Evolutionary conservation across 1,140 invertebrate genomes (phyloP), one percentile per base, ranked within the genome.

Genomic region (Ptiloglossa arizonensis): DNA sequence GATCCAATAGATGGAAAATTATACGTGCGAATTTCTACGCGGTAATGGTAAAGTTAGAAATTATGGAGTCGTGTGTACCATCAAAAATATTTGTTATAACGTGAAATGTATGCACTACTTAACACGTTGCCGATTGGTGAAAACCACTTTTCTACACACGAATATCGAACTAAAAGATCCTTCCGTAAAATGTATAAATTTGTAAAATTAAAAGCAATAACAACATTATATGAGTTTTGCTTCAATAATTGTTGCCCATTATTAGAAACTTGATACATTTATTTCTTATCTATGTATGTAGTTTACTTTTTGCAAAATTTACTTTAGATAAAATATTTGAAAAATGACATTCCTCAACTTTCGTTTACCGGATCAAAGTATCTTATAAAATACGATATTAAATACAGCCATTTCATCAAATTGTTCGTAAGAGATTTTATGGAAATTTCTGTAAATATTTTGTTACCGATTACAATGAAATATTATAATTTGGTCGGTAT

Each of bases 111-210:
- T 41, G 59, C 56, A 60, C 75, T 41, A 62, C 68, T 59, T 68
- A 57, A 56, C 63, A 69, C 72, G 71, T 73, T 44, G 27, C 17
- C 60, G 60, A 73, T 73, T 44, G 71, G 71, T 54, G 71, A 73
- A 73, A 73, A 73, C 35, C 46, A 6, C 68, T 50, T 52, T 67
- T 75, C 72, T 46, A 27, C 15, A 32, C 15, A 48, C 24, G 60
- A 73, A n/a, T 54, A 38, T 27, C 63, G 63, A 75, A 19, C 38
- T 46, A 75, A n/a, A 48, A 29, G 15, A 48, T 4, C 13, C 15
- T 35, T 15, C 15, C 17, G 9, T 17, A 9, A 3, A 8, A 52
- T 2, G 24, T 19, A 13, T 1, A 24, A 32, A 29, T 15, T 24
- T 41, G 5, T 1, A 24, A 32, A 57, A 50, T 63, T 29, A 52